phyloP scores from a whole-genome alignment of 53 echinoderm and acorn worm species.

The Actinopyga echinites region DNA sequence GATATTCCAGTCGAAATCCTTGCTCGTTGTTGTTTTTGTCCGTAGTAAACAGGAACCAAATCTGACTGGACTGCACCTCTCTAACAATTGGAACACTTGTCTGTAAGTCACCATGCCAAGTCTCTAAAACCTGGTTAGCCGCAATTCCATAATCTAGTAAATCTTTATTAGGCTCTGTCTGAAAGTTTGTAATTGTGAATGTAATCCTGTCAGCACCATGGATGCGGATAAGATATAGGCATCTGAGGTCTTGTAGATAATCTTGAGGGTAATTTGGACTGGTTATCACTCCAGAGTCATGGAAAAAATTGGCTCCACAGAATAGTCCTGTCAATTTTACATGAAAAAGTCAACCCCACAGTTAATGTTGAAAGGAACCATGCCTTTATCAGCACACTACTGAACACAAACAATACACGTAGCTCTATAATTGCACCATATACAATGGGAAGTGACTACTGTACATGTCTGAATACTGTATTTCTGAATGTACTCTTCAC shows the following conservation, averaged over 20 bases:
- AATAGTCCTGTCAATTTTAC: not conserved
- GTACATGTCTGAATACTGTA: no score
- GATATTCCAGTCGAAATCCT: conserved; percentile 47
- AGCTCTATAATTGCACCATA: not conserved
- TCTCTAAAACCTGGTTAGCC: not conserved
- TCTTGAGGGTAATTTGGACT: conserved; percentile 35
- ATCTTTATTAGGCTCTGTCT: conserved; percentile 58
- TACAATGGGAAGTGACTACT: no score
- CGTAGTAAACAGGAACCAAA: conserved; percentile 26
- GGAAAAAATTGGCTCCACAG: conserved; percentile 36
- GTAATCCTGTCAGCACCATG: conserved; percentile 57
- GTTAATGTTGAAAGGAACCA: not conserved
- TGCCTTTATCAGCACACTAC: not conserved
- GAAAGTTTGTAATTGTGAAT: conserved; percentile 40
- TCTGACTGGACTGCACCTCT: conserved; percentile 18
- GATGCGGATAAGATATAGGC: conserved; percentile 49
- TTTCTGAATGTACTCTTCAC: no score
- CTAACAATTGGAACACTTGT: conserved; percentile 5
- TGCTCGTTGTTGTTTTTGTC: conserved; percentile 43
- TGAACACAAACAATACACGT: not conserved
- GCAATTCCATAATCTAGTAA: conserved; percentile 17
- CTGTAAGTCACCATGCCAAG: conserved; percentile 22
- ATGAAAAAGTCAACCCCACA: no score
- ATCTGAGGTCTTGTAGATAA: not conserved
- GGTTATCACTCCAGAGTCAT: conserved; percentile 9